phyloP scores from a whole-genome alignment of 2,113 vertebrate species.

The Dicrurus megarhynchus region DNA sequence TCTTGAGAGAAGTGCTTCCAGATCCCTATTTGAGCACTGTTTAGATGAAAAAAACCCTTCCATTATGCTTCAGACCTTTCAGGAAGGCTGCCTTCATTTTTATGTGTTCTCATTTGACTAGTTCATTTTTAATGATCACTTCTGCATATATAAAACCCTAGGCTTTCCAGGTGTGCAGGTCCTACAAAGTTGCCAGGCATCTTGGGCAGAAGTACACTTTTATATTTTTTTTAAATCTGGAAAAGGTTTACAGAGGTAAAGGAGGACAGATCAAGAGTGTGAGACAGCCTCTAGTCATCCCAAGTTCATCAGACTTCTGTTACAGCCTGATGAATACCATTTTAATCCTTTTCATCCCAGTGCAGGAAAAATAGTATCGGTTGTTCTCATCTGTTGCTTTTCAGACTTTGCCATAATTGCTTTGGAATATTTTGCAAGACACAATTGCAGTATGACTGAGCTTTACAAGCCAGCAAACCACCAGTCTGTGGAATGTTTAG shows the following conservation, averaged over 20 bases:
- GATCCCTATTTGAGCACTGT: not conserved
- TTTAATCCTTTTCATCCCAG: not conserved
- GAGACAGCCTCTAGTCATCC: not conserved
- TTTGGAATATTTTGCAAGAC: not conserved
- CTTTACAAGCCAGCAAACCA: not conserved
- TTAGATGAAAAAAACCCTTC: not conserved
- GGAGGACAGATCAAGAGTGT: not conserved
- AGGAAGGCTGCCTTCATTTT: not conserved
- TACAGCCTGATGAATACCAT: not conserved
- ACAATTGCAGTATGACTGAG: not conserved
- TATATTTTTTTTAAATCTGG: not conserved
- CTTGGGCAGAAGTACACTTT: not conserved
- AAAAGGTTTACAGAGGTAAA: not conserved
- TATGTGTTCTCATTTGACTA: not conserved
- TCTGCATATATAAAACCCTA: not conserved
- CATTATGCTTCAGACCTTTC: not conserved
- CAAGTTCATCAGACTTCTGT: not conserved
- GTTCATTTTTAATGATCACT: not conserved
- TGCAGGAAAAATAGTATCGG: not conserved
- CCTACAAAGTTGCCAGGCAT: not conserved
- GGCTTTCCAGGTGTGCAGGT: not conserved
- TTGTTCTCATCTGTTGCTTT: not conserved
- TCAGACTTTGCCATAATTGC: not conserved
- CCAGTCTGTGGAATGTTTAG: not conserved
- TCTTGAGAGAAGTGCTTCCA: not conserved